Percentiles rank a stretch among this genome's conserved stretches.
These are phyloP conservation scores for Melinaea menophilus DNA, from an alignment of 2,888 invertebrate species.

Conservation along the genomic window DNA sequence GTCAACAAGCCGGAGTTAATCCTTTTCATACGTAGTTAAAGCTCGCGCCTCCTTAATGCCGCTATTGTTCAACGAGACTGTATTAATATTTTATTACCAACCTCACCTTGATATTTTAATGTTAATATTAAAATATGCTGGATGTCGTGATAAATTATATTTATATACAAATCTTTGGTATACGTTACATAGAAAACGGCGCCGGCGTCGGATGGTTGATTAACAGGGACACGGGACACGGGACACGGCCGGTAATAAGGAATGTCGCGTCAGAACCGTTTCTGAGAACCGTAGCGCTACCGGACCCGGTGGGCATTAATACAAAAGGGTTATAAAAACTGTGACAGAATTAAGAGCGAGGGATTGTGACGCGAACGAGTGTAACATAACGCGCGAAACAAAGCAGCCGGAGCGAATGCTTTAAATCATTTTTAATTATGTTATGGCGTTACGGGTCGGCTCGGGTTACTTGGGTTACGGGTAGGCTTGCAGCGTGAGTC, in stretches of 20 bases:
- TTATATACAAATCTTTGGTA: neutral
- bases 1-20: slow-evolving; percentile 74
- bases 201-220: slow-evolving; percentile 74
- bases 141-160: neutral
- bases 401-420: slow-evolving; percentile 78
- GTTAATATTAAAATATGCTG: slow-evolving; percentile 18
- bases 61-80: slow-evolving; percentile 61
- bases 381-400: slow-evolving; percentile 79
- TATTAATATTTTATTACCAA: slow-evolving; percentile 50
- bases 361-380: slow-evolving; percentile 73
- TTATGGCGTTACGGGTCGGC: slow-evolving; percentile 69
- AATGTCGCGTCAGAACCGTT: slow-evolving; percentile 73
- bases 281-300: slow-evolving; percentile 76
- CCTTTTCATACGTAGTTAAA: slow-evolving; percentile 70
- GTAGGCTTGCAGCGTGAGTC: slow-evolving; percentile 29
- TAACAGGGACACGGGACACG: slow-evolving; percentile 51
- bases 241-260: slow-evolving; percentile 65
- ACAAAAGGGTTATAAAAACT: slow-evolving; percentile 77
- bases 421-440: slow-evolving; percentile 79
- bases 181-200: slow-evolving; percentile 38
- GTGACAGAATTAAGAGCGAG: slow-evolving; percentile 76
- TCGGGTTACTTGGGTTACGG: slow-evolving; percentile 52
- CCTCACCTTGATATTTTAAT: slow-evolving; percentile 24
- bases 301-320: slow-evolving; percentile 71
- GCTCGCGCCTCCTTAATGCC: slow-evolving; percentile 50